phyloP scores from a whole-genome alignment of 2,797 vertebrate species.

The Clamator glandarius region DNA sequence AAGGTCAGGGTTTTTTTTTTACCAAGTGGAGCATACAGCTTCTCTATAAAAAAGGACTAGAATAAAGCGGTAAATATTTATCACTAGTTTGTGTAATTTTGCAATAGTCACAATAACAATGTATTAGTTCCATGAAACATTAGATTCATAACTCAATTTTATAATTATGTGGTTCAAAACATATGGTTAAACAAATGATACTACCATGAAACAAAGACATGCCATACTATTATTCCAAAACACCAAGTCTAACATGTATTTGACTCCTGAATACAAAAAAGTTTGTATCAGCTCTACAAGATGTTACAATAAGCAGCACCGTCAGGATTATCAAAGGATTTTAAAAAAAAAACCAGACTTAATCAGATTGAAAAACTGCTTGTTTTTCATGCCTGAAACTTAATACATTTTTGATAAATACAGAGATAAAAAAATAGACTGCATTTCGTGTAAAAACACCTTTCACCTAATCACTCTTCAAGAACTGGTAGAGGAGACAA shows the following conservation, averaged over 20 bases:
- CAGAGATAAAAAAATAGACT: neutral
- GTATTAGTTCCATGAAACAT: neutral
- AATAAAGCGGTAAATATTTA: neutral
- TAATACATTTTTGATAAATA: constrained; percentile 26
- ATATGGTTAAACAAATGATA: constrained; percentile 53
- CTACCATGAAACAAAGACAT: constrained; percentile 25
- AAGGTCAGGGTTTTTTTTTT: neutral
- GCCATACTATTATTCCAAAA: neutral
- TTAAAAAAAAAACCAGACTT: neutral
- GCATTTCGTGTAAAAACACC: neutral
- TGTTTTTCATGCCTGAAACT: neutral
- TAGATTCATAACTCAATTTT: constrained; percentile 41
- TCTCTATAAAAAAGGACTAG: neutral
- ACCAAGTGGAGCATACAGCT: rapidly evolving
- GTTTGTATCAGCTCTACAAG: neutral
- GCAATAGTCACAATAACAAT: neutral
- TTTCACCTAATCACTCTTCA: constrained; percentile 14
- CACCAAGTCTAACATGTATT: neutral
- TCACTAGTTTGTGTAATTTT: neutral
- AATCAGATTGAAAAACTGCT: constrained; percentile 5
- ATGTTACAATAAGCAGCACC: neutral
- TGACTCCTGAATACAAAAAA: neutral
- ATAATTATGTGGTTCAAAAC: constrained; percentile 33
- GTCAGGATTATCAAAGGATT: constrained; percentile 27
- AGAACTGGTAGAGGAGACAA: neutral